Evolutionary conservation across 2,113 vertebrate genomes (phyloP), one percentile per base, ranked within the genome.

Genomic region (Strigops habroptila): DNA sequence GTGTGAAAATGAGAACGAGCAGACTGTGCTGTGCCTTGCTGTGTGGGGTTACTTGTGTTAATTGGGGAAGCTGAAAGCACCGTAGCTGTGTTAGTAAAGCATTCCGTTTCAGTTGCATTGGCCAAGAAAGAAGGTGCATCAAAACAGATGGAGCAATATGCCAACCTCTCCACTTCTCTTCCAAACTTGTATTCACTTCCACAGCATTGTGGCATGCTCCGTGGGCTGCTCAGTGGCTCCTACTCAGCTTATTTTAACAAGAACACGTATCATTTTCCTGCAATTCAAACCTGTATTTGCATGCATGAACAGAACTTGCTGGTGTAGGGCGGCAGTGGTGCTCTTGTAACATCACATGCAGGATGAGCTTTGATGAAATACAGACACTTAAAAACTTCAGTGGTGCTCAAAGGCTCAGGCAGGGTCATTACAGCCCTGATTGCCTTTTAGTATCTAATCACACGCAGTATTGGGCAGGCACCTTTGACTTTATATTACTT

Each of bases 181-280:
- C 31, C 19, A 59, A 39, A 46, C 52, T 33, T 57, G 35, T 12
- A 14, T 59, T 70, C 17, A 18, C 33, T 82, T 55, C 24, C 2
- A 2, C 43, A 60, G 48, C 24, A 2, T 30, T 59, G 23, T 35
- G 43, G 9, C 14, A 14, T 63, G 70, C 70, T 63, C 31, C 35
- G 51, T 46, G 3, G 2, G 21, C 46, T 75, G 41, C 35, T 67
- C 2, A 0, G n/a, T 83, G 41, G 19, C 69, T 62, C 53, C 16
- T 25, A 21, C 37, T 76, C 30, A 7, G 30, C 48, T 77, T 62
- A n/a, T 79, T 93, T 78, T 43, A 68, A 16, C 14, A 63, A 11
- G 39, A 71, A 55, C 22, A 9, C 0, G 0, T 24, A 11, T 6
- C 0, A 8, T 43, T 79, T 87, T 44, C 39, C 28, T 53, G 49